Percentiles rank a stretch among this genome's conserved stretches.
phyloP scores from a whole-genome alignment of 2,113 vertebrate species.

The Sinocyclocheilus anophthalmus region DNA sequence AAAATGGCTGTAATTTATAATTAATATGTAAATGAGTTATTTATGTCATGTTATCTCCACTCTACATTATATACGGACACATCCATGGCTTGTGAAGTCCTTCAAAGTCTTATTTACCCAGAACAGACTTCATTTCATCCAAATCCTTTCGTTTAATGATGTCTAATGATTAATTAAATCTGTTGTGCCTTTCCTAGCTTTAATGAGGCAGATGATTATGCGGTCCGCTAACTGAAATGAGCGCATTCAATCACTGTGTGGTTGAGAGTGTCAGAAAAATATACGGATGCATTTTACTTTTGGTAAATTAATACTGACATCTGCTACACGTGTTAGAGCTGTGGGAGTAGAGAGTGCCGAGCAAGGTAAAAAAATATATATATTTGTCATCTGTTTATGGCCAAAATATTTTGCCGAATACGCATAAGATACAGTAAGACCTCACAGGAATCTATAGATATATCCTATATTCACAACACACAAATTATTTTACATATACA shows the following conservation, averaged over 20 bases:
- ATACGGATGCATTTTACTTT: constrained; percentile 22
- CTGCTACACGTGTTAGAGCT: constrained; percentile 42
- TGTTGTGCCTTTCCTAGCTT: constrained; percentile 37
- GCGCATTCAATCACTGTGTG: constrained; percentile 10
- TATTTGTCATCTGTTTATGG: constrained; percentile 45
- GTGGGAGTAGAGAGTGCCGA: background rate
- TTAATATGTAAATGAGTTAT: constrained; percentile 35
- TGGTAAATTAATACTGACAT: constrained; percentile 49
- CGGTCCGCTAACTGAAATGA: constrained; percentile 39
- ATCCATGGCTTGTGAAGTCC: background rate
- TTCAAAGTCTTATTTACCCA: constrained; percentile 36
- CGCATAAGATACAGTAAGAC: background rate
- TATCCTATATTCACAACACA: background rate
- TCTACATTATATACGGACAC: background rate
- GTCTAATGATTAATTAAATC: constrained; percentile 56
- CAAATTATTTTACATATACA: background rate
- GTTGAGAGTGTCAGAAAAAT: constrained; percentile 24
- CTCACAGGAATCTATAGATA: no score
- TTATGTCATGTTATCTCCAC: background rate
- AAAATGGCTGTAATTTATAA: constrained; percentile 25
- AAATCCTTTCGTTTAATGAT: constrained; percentile 43
- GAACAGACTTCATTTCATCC: constrained; percentile 35
- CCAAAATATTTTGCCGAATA: constrained; percentile 39
- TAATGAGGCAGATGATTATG: constrained; percentile 51
- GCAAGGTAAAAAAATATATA: constrained; percentile 3